Evolutionary conservation across 2,888 invertebrate species (phyloP), one percentile per base, ranked within the genome.

Genomic region (Polietes domitor): DNA sequence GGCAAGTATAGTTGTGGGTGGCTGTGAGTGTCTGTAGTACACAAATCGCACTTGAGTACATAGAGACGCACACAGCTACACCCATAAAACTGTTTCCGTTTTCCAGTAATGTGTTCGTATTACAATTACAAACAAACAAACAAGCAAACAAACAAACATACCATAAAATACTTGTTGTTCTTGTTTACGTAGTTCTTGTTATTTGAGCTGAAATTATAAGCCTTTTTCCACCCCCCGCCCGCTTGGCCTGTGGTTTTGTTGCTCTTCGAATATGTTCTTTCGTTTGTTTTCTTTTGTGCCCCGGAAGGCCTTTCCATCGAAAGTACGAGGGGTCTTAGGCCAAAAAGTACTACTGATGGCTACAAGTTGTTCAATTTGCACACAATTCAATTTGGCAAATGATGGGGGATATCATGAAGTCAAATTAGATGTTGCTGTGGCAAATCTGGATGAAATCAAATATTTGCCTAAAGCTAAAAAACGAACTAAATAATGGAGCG

Each of bases 151-250:
- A 50, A 50, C 50, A 19, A 50, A 19, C 50, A 19, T 7, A 17
- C 6, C 24, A 53, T 19, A 21, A 53, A 58, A 58, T 15, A 15
- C 26, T 26, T 58, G 58, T 15, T 58, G 50, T 50, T 50, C 9
- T n/a, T 50, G 50, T 12, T 43, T 3, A 3, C 21, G 53, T 24
- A 9, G 21, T 10, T 53, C 21, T n/a, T 21, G 21, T 24, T 21
- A 24, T 21, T 53, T 24, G 26, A 58, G 58, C 15, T 24, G 58
- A 58, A 58, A 58, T 58, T 58, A 58, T 58, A 58, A 58, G 58
- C 58, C 24, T 58, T 58, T 58, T 58, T 58, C 15, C 50, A 5
- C 26, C 6, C 9, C 21, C 55, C 9, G 32, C 9, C 32, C 6
- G 1, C 47, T 47, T 47, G 37, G 1, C 37, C 6, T 3, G 47